A percentile compares a stretch with the other conserved stretches of the same genome.
phyloP scores from a whole-genome alignment of 2,888 invertebrate genomes.

The Urechis unicinctus region DNA sequence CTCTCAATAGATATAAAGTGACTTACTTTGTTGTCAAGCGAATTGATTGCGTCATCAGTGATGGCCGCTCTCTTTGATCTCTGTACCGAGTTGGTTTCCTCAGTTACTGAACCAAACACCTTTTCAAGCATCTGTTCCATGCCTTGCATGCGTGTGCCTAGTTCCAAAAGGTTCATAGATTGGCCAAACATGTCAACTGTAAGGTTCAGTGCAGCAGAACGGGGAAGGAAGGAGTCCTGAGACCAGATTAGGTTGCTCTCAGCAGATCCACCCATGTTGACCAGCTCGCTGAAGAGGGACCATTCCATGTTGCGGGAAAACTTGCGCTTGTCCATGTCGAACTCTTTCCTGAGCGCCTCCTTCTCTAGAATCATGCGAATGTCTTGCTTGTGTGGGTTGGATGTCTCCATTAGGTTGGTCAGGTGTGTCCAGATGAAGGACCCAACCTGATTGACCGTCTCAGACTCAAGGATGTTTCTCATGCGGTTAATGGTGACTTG shows the following conservation, averaged over 20 bases:
- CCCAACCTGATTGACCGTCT: constrained; percentile 59
- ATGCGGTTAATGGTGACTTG: constrained; percentile 53
- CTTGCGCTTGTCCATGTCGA: constrained; percentile 78
- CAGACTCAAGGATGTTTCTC: constrained; percentile 22
- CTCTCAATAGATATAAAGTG: too few species aligned
- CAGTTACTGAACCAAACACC: constrained; percentile 76
- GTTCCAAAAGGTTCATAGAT: constrained; percentile 77
- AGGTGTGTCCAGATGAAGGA: constrained; percentile 94
- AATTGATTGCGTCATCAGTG: not conserved
- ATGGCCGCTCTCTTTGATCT: constrained; percentile 5
- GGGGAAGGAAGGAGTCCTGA: constrained; percentile 42
- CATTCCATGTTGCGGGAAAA: constrained; percentile 87
- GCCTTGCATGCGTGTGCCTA: constrained; percentile 77
- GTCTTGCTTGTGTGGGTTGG: constrained; percentile 74
- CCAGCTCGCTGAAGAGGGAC: constrained; percentile 68
- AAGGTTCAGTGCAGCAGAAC: constrained; percentile 45
- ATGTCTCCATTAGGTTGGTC: constrained; percentile 77
- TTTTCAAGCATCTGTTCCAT: constrained; percentile 77
- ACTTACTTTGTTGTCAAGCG: not conserved
- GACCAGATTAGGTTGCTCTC: constrained; percentile 49
- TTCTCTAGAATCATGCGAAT: constrained; percentile 79
- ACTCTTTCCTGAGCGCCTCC: constrained; percentile 70
- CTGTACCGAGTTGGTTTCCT: constrained; percentile 52
- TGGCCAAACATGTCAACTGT: constrained; percentile 62
- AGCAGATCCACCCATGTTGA: constrained; percentile 54